Evolutionary conservation across 1,140 invertebrate genomes (phyloP).

Genomic region (Gryon sp.): DNA sequence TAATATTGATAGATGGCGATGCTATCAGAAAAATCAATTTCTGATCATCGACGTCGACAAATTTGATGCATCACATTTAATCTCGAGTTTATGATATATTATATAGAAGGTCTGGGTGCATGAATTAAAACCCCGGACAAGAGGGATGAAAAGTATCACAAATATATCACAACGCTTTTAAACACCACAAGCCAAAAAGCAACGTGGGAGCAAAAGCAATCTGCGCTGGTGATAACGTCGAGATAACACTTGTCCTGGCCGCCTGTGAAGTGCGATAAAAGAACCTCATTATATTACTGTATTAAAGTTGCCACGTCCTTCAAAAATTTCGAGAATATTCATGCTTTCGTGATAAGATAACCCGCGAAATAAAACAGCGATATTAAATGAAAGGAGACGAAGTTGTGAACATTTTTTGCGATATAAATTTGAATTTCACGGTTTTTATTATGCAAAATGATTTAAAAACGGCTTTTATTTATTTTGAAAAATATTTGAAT

Average conservation of each 20-base stretch:
- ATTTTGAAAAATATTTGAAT: too few relatives aligned
- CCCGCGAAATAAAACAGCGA: conserved; percentile 52
- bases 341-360: conserved; percentile 63
- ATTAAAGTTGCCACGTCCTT: conserved; percentile 64
- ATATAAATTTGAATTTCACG: conserved; percentile 44
- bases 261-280: conserved; percentile 61
- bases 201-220: conserved; percentile 68
- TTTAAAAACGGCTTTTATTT: not conserved
- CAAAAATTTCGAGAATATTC: conserved; percentile 65
- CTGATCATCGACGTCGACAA: conserved; percentile 9
- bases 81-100: conserved; percentile 45
- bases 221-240: conserved; percentile 68
- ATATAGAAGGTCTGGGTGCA: not conserved
- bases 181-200: too few relatives aligned
- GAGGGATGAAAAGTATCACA: conserved; percentile 53
- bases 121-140: conserved; percentile 31
- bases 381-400: conserved; percentile 53
- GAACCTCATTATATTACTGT: conserved; percentile 62
- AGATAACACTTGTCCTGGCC: conserved; percentile 68
- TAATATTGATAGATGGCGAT: too few relatives aligned
- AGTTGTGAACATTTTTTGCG: conserved; percentile 48
- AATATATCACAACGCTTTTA: conserved; percentile 54
- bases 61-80: conserved; percentile 40
- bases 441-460: not conserved
- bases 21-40: conserved; percentile 13